Conservation (phyloP, 2,888 invertebrate species). For the Druceiella hillmani region DNA sequence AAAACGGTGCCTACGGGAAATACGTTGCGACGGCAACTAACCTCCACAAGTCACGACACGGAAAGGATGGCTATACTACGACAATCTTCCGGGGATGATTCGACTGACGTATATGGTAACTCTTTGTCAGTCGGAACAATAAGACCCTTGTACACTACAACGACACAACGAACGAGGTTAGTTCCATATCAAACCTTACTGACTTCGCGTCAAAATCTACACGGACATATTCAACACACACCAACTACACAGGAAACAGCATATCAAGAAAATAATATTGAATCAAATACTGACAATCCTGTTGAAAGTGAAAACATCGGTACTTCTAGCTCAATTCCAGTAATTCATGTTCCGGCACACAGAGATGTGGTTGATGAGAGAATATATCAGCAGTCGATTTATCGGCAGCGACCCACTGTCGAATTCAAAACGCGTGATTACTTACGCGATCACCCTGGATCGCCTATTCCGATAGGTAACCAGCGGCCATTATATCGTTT, state of each 20-base stretch:
- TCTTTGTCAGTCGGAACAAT: slow-evolving; percentile 59
- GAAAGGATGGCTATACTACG: slow-evolving; percentile 53
- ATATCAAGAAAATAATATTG: slow-evolving; percentile 44
- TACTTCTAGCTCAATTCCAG: slow-evolving; percentile 50
- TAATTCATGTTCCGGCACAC: slow-evolving; percentile 49
- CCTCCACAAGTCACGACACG: slow-evolving; percentile 48
- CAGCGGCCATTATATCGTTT: slow-evolving; percentile 48
- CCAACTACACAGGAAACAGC: slow-evolving; percentile 29
- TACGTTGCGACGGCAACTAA: slow-evolving; percentile 56
- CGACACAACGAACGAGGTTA: slow-evolving; percentile 50
- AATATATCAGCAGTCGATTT: slow-evolving; percentile 39
- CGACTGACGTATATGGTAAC: slow-evolving; percentile 63
- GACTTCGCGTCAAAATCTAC: slow-evolving; percentile 45
- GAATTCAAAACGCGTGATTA: slow-evolving; percentile 48
- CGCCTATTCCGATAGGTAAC: slow-evolving; percentile 46
- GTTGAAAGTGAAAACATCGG: slow-evolving; percentile 45
- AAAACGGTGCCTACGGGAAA: slow-evolving; percentile 48
- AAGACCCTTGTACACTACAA: slow-evolving; percentile 63
- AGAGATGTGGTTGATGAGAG: slow-evolving; percentile 36
- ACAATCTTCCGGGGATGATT: slow-evolving; percentile 59
- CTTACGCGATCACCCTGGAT: slow-evolving; percentile 45
- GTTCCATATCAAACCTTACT: slow-evolving; percentile 48
- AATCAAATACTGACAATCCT: slow-evolving; percentile 50
- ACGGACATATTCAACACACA: slow-evolving; percentile 41
- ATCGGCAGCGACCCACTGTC: slow-evolving; percentile 33